Percentiles rank a stretch among this genome's conserved stretches.
These are phyloP conservation scores for Drosophila diplacantha DNA, from an alignment of 2,888 invertebrate genomes.

Conservation along the genomic window DNA sequence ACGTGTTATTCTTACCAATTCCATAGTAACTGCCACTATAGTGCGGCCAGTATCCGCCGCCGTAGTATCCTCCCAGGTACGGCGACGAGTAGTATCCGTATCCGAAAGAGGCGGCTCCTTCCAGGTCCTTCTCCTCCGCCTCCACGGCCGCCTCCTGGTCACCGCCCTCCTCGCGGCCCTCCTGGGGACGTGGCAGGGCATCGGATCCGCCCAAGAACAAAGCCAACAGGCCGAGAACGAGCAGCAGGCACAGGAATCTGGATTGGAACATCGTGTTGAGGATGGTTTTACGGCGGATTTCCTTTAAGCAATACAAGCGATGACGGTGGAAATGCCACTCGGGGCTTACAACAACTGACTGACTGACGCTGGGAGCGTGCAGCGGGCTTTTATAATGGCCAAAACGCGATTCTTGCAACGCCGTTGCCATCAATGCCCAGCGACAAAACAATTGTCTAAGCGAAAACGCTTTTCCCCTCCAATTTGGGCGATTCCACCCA, in stretches of 20 bases:
- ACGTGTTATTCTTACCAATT: constrained; percentile 36
- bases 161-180: constrained; percentile 53
- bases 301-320: constrained; percentile 6
- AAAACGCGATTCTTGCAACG: constrained; percentile 62
- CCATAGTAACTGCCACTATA: constrained; percentile 67
- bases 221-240: constrained; percentile 49
- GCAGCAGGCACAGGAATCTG: constrained; percentile 47
- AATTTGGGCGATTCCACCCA: constrained; percentile 49
- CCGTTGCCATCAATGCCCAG: constrained; percentile 66
- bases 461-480: constrained; percentile 42
- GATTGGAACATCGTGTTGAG: constrained; percentile 57
- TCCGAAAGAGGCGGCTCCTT: constrained; percentile 73
- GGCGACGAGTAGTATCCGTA: constrained; percentile 76
- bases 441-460: constrained; percentile 69
- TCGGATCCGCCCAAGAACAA: constrained; percentile 40
- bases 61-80: constrained; percentile 62
- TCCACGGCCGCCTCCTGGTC: constrained; percentile 65
- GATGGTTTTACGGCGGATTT: constrained; percentile 16
- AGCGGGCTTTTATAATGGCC: constrained; percentile 71
- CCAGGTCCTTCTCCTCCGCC: constrained; percentile 71
- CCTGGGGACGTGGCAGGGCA: constrained; percentile 62
- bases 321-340: constrained; percentile 60
- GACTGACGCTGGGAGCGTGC: constrained; percentile 60
- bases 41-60: constrained; percentile 67
- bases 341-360: constrained; percentile 62